A percentile compares a stretch with the other conserved stretches of the same genome.
These are phyloP conservation scores for Romanogobio albipinnatus DNA, from an alignment of 2,113 vertebrate species.

Conservation along the genomic window DNA sequence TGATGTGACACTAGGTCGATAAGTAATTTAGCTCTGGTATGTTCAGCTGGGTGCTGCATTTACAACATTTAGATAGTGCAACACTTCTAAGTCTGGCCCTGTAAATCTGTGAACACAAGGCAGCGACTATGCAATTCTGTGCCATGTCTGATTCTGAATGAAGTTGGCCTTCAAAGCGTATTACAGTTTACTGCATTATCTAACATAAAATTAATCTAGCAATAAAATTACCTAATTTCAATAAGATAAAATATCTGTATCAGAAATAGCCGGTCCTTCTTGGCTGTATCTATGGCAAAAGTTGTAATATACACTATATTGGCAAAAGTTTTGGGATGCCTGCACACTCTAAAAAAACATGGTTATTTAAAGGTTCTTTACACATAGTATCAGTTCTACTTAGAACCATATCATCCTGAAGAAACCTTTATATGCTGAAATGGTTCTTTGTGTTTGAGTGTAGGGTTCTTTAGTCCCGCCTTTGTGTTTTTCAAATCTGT, in stretches of 20 bases:
- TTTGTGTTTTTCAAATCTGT: no score
- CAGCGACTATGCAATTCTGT: background rate
- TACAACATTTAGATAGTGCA: slow-evolving; percentile 11
- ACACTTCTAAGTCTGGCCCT: background rate
- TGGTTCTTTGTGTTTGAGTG: no score
- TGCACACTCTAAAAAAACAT: no score
- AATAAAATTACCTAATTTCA: background rate
- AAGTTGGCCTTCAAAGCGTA: background rate
- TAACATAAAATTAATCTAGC: background rate
- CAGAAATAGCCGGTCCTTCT: no score
- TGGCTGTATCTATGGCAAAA: no score
- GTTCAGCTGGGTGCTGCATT: slow-evolving; percentile 27
- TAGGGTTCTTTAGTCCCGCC: no score
- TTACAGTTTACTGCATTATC: background rate
- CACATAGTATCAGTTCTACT: no score
- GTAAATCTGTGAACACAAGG: slow-evolving; percentile 1
- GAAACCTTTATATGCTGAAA: no score
- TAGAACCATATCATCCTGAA: no score
- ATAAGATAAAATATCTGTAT: background rate
- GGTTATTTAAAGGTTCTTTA: no score
- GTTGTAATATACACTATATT: no score
- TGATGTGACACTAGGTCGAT: slow-evolving; percentile 34
- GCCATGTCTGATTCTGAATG: background rate
- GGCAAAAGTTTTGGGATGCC: no score
- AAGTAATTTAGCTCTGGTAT: slow-evolving; percentile 38